These are phyloP conservation scores for Pan troglodytes DNA, from an alignment of 2,113 vertebrate genomes.

Conservation along the genomic window NHGRI_mPanTro3-v2.1_pri NC_072409.2:59949001-59949500, in stretches of 20 bases:
- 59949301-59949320: background rate
- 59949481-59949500: background rate
- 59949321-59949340: background rate
- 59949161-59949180: background rate
- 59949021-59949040: background rate
- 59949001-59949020: background rate
- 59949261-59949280: background rate
- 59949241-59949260: background rate
- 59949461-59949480: background rate
- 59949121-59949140: background rate
- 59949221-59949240: background rate
- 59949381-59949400: background rate
- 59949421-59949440: background rate
- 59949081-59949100: background rate
- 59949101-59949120: background rate
- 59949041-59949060: background rate
- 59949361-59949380: background rate
- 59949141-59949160: background rate
- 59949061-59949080: background rate
- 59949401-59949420: background rate
- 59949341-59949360: background rate
- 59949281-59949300: background rate
- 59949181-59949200: background rate
- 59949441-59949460: no score
- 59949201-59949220: background rate